Evolutionary conservation across 2,113 vertebrate genomes (phyloP).

Genomic region (Hemichromis elongatus): DNA sequence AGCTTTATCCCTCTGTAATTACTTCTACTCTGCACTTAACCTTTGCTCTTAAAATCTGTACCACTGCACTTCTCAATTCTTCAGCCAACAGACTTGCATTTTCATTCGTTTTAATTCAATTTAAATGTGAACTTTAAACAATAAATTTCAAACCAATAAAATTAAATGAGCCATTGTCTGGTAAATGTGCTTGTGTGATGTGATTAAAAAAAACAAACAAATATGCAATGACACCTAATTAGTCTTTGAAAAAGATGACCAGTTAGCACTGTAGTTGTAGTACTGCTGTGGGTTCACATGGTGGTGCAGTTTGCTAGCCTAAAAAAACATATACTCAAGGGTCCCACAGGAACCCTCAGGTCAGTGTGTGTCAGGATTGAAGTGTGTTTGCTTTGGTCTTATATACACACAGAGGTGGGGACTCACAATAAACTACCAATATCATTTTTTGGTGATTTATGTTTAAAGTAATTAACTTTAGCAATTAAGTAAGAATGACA

Average conservation of each 20-base stretch:
- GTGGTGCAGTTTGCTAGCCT: background rate
- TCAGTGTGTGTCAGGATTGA: background rate
- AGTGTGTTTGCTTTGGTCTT: background rate
- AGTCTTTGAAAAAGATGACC: background rate
- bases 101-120: background rate
- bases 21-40: background rate
- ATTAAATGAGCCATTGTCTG: background rate
- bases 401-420: background rate
- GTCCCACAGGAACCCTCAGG: background rate
- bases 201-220: background rate
- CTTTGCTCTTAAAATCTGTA: background rate
- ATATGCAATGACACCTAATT: background rate
- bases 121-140: background rate
- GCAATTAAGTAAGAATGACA: background rate
- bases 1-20: background rate
- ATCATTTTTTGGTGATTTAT: background rate
- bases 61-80: background rate
- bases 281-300: background rate
- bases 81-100: background rate
- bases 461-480: background rate
- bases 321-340: background rate
- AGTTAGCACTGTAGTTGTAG: background rate
- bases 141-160: fast-evolving
- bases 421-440: background rate
- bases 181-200: background rate